Evolutionary conservation across 2,888 invertebrate species (phyloP).

Genomic region (Gryllus longicercus): DNA sequence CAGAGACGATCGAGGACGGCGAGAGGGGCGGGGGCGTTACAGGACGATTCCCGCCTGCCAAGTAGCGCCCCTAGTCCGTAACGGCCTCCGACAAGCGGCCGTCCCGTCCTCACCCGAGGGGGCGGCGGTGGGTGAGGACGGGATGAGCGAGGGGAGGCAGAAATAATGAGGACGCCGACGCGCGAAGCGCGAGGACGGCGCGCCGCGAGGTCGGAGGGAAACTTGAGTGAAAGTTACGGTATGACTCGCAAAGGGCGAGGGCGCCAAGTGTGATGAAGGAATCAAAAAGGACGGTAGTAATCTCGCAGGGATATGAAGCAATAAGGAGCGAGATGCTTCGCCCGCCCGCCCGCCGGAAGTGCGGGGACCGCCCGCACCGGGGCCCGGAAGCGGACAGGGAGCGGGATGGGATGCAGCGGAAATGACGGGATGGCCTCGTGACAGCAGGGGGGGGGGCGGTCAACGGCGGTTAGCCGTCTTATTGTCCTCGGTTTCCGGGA

Average conservation of each 20-base stretch:
- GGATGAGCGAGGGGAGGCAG: not conserved
- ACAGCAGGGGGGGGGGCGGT: not conserved
- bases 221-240: slow-evolving; percentile 17
- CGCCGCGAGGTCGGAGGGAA: not conserved
- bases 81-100: no score
- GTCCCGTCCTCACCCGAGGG: no score
- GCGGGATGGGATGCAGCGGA: not conserved
- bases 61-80: no score
- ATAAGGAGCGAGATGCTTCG: not conserved
- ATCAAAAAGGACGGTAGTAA: slow-evolving; percentile 4
- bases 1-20: no score
- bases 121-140: no score
- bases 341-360: not conserved
- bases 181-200: not conserved
- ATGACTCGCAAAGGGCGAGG: not conserved
- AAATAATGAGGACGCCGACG: not conserved
- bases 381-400: not conserved
- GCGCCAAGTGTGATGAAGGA: not conserved
- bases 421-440: not conserved
- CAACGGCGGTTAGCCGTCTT: not conserved
- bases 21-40: no score
- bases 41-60: no score
- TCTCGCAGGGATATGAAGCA: slow-evolving; percentile 1
- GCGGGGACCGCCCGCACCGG: not conserved
- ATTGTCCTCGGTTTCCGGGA: not conserved